Conservation (phyloP, 2,888 invertebrate species). For the Platypus cylindrus region DNA sequence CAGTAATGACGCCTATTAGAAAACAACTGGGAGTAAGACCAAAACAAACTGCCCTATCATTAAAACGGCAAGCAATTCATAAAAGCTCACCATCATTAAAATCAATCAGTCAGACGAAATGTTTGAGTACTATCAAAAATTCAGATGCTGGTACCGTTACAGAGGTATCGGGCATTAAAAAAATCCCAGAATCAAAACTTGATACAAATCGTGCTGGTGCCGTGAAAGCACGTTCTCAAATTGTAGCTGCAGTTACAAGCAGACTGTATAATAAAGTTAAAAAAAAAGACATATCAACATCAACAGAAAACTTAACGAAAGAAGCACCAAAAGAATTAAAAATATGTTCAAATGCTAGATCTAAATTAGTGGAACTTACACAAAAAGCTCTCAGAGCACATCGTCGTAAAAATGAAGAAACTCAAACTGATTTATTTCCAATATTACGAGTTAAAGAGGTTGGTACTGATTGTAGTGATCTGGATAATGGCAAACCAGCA, state of each 20-base stretch:
- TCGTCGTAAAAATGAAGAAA: conserved; percentile 41
- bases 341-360: conserved; percentile 46
- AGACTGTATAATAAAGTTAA: conserved; percentile 50
- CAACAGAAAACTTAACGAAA: conserved; percentile 21
- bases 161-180: conserved; percentile 18
- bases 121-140: conserved; percentile 13
- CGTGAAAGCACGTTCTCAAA: conserved; percentile 47
- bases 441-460: conserved; percentile 45
- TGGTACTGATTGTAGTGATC: conserved; percentile 42
- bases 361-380: conserved; percentile 45
- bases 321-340: conserved; percentile 35
- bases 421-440: conserved; percentile 42
- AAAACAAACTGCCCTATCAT: conserved; percentile 15
- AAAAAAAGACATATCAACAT: conserved; percentile 36
- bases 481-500: conserved; percentile 35
- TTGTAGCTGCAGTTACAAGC: conserved; percentile 58
- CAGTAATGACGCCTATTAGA: too few relatives aligned
- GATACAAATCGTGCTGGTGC: conserved; percentile 25
- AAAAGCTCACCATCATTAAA: conserved; percentile 17
- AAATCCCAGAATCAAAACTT: conserved; percentile 21
- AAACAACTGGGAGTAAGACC: conserved; percentile 18
- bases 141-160: conserved; percentile 21
- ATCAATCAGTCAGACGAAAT: conserved; percentile 14
- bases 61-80: conserved; percentile 23
- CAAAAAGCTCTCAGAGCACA: conserved; percentile 43